These are phyloP conservation scores for Tiliacea aurago DNA, from an alignment of 2,888 invertebrate genomes.

Conservation along the genomic window DNA sequence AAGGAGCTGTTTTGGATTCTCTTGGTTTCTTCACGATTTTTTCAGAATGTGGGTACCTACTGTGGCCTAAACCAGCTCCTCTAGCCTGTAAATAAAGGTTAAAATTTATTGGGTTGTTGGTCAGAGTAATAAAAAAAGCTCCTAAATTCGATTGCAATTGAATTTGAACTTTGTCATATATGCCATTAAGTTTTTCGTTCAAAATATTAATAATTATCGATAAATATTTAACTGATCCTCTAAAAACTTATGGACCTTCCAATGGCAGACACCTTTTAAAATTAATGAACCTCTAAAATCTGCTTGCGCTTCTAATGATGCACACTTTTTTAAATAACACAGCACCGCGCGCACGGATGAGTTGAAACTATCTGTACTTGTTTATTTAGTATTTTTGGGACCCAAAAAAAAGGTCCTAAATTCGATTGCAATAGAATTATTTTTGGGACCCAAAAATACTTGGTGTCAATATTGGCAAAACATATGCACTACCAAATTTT, in stretches of 20 bases:
- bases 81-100: conserved; percentile 16
- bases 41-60: not conserved
- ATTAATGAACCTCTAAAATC: not conserved
- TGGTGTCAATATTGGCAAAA: too few relatives aligned
- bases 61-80: conserved; percentile 46
- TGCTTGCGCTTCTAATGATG: not conserved
- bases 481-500: too few relatives aligned
- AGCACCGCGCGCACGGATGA: too few relatives aligned
- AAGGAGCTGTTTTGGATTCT: not conserved
- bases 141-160: not conserved
- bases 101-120: not conserved
- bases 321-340: not conserved
- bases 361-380: too few relatives aligned
- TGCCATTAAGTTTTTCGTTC: not conserved
- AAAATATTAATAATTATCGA: not conserved
- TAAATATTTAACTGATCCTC: not conserved
- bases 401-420: too few relatives aligned
- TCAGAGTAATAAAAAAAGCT: not conserved
- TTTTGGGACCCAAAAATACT: too few relatives aligned
- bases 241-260: not conserved
- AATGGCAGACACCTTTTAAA: not conserved
- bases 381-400: too few relatives aligned
- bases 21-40: not conserved
- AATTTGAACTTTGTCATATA: not conserved
- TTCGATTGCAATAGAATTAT: too few relatives aligned